phyloP scores from a whole-genome alignment of 2,113 vertebrate genomes.

The Pseudorectes ferrugineus region DNA sequence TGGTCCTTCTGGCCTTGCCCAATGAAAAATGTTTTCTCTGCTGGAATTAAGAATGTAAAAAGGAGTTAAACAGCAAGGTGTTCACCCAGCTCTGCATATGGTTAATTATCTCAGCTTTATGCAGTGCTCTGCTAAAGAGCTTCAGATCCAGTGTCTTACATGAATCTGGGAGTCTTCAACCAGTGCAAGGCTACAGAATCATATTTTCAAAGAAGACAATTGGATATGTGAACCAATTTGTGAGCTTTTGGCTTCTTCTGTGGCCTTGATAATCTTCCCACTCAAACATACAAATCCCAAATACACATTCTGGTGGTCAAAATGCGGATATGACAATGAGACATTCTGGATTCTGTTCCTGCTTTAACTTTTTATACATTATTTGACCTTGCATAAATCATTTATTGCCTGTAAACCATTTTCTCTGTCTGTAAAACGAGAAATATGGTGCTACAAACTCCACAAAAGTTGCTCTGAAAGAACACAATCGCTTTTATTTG shows the following conservation, averaged over 20 bases:
- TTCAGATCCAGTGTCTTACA: background rate
- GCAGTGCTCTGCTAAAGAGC: background rate
- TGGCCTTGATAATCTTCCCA: background rate
- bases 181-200: background rate
- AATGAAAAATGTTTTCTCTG: background rate
- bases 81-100: background rate
- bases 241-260: background rate
- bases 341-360: background rate
- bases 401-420: background rate
- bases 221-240: background rate
- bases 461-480: background rate
- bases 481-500: background rate
- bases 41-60: background rate
- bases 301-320: background rate
- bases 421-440: background rate
- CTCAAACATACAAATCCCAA: background rate
- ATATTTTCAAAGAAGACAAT: background rate
- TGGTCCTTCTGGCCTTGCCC: background rate
- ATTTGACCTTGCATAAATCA: background rate
- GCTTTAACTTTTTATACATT: background rate
- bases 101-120: background rate
- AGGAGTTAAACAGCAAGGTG: background rate
- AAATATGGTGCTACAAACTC: background rate
- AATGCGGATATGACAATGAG: rapidly evolving
- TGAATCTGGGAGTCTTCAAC: background rate